These are phyloP conservation scores for Phoenicopterus ruber DNA, from an alignment of 2,113 vertebrate species.

Conservation along the genomic window DNA sequence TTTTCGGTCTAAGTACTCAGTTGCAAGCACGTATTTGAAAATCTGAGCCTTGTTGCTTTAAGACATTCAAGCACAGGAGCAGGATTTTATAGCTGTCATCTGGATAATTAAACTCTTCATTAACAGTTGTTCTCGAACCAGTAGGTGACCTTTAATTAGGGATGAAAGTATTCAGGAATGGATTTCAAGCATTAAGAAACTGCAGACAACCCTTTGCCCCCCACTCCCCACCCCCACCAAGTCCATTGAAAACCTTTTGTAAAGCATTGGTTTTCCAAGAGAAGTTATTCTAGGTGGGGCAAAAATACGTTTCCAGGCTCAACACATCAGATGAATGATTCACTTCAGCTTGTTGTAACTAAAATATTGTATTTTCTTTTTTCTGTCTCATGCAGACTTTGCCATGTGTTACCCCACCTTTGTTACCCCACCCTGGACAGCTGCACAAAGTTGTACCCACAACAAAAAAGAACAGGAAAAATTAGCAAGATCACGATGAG, in stretches of 20 bases:
- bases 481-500: not conserved
- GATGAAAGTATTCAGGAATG: constrained; percentile 23
- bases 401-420: not conserved
- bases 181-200: constrained; percentile 15
- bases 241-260: not conserved
- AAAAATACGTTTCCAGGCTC: not conserved
- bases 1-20: not conserved
- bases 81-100: constrained; percentile 48
- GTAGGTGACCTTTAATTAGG: constrained; percentile 59
- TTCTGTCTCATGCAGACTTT: not conserved
- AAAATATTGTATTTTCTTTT: not conserved
- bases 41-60: not conserved
- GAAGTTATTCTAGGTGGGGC: not conserved
- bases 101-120: constrained; percentile 58
- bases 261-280: not conserved
- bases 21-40: constrained; percentile 7
- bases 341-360: not conserved
- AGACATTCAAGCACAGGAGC: constrained; percentile 13
- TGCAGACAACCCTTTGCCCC: not conserved
- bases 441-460: not conserved
- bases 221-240: not conserved
- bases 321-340: not conserved
- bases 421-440: not conserved
- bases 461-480: not conserved
- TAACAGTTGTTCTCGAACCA: constrained; percentile 30